Percentiles rank a stretch among this genome's conserved stretches.
Conservation (phyloP, 2,797 vertebrate species). For the Eulemur rubriventer region DNA sequence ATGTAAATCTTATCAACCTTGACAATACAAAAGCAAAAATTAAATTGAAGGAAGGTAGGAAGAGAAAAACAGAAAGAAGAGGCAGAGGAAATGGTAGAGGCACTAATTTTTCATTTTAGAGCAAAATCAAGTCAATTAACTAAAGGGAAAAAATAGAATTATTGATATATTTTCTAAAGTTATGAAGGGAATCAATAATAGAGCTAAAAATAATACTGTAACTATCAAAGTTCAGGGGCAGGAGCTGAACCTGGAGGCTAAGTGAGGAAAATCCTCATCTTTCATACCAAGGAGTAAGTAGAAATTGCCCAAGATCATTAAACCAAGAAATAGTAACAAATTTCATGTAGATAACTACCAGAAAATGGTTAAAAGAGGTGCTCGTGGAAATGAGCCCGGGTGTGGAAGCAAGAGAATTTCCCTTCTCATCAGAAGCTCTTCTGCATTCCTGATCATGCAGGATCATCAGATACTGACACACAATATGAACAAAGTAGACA, state of each 20-base stretch:
- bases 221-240: neutral
- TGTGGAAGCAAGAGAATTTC: neutral
- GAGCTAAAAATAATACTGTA: neutral
- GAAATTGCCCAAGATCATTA: neutral
- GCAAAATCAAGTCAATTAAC: constrained; percentile 19
- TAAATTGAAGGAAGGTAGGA: neutral
- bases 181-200: neutral
- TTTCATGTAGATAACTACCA: neutral
- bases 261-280: neutral
- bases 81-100: neutral
- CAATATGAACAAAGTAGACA: neutral
- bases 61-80: constrained; percentile 6
- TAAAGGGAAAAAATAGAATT: neutral
- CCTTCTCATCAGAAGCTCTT: neutral
- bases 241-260: no score
- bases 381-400: neutral
- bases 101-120: neutral
- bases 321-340: neutral
- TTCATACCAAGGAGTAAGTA: neutral
- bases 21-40: constrained; percentile 24
- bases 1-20: constrained; percentile 19
- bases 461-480: neutral
- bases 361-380: neutral
- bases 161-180: neutral
- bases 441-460: neutral